Base-by-base conservation (phyloP, 2,797 vertebrate species). In the Anabacerthia variegaticeps region DNA sequence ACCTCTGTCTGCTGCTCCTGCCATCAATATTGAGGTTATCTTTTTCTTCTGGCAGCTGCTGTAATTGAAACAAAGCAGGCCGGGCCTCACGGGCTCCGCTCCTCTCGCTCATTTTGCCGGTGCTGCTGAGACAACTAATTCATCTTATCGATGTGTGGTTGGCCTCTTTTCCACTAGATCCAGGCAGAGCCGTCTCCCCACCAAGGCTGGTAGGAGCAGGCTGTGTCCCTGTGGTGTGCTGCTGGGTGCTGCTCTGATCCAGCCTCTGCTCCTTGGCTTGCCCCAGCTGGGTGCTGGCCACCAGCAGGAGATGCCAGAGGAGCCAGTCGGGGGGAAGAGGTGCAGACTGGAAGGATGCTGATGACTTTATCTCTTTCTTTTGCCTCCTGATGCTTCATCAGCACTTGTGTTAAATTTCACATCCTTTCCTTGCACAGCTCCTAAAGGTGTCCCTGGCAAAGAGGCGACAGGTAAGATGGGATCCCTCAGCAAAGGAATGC, bases 11-110 rank as follows among this genome's bases (percentile, higher is more conserved):
- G 97, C 97, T 67, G 74, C 88, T 94, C 48, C 88, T 89, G 96
- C 97, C 98, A 98, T 98, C 98, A 98, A 96, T 97, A 97, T 94
- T 94, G 95, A 96, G 97, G 97, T 97, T 97, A 96, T 96, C 94
- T 97, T 93, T 96, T 96, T 96, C 97, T 97, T 98, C 97, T 97
- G 95, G 95, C 85, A 97, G 97, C 97, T 96, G 94, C 97, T 93
- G 97, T 97, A 98, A 98, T 98, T 98, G 98, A 98, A 98, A 97
- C 97, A 98, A 98, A 98, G 97, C 97, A 97, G 91, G 95, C 94
- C 93, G 96, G 93, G 96, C 97, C 97, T 97, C 97, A 96, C 95
- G 89, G 97, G 97, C 97, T 96, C 93, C 67, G 66, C 93, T 97
- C 88, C 87, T 96, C 90, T 97, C 28, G 63, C 97, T 97, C 96